A percentile compares a stretch with the other conserved stretches of the same genome.
Conservation (phyloP, 2,113 vertebrate species). For the Epinephelus fuscoguttatus region DNA sequence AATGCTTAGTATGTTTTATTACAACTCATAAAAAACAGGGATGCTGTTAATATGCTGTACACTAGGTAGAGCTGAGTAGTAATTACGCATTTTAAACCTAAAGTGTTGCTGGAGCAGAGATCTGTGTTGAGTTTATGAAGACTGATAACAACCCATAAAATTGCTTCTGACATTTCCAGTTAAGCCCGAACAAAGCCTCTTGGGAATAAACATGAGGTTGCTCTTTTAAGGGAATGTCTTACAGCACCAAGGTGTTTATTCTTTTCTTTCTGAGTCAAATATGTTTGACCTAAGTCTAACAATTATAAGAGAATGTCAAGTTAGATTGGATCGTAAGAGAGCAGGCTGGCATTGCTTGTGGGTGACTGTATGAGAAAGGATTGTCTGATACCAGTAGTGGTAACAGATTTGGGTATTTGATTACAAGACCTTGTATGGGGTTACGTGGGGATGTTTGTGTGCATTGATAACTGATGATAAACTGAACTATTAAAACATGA, state of each 20-base stretch:
- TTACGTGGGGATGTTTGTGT: background rate
- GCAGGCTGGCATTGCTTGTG: constrained; percentile 24
- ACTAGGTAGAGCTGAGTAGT: background rate
- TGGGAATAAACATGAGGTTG: background rate
- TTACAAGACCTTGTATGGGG: constrained; percentile 19
- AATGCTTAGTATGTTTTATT: background rate
- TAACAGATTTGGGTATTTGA: constrained; percentile 33
- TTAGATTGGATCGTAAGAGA: constrained; percentile 12
- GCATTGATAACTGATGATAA: background rate
- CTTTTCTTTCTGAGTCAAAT: background rate
- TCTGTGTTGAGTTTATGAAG: background rate
- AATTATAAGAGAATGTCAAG: background rate
- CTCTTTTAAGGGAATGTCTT: constrained; percentile 24
- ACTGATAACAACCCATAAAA: constrained; percentile 11
- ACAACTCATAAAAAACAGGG: background rate
- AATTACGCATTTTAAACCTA: background rate
- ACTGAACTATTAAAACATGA: constrained; percentile 1
- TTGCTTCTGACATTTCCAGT: background rate
- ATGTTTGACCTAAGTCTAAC: background rate
- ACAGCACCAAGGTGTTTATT: background rate
- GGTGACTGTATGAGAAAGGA: constrained; percentile 14
- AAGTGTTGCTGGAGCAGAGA: constrained; percentile 13
- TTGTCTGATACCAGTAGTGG: constrained; percentile 5
- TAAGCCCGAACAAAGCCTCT: constrained; percentile 21
- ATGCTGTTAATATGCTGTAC: background rate